Conservation (phyloP, 2,113 vertebrate species). For the Osmerus eperlanus region DNA sequence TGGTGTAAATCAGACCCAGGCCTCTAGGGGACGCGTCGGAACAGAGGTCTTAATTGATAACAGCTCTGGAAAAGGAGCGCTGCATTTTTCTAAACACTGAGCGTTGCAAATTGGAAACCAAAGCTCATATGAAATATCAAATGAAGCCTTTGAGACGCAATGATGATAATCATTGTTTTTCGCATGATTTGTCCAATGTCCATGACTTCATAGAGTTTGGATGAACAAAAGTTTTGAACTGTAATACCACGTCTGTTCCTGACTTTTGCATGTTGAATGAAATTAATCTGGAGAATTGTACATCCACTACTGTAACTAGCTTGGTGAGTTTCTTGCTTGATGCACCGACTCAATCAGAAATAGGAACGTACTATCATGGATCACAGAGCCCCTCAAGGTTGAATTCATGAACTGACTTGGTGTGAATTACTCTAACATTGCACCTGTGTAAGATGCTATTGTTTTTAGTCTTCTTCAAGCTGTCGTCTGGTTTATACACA, state of each 20-base stretch:
- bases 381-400: no score
- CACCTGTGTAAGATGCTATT: no score
- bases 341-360: no score
- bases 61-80: conserved; percentile 28
- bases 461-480: no score
- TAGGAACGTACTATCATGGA: no score
- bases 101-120: conserved; percentile 32
- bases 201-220: conserved; percentile 19
- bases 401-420: no score
- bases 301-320: neutral
- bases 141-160: conserved; percentile 42
- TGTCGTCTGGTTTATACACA: no score
- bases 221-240: conserved; percentile 12
- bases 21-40: conserved; percentile 27
- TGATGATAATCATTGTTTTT: conserved; percentile 18
- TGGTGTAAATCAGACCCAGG: conserved; percentile 29
- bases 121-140: conserved; percentile 20
- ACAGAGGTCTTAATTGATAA: conserved; percentile 51
- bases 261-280: conserved; percentile 11
- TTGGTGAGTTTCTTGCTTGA: no score
- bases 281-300: neutral
- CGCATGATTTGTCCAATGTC: conserved; percentile 29
- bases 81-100: conserved; percentile 43
- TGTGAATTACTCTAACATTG: no score
- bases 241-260: neutral